These are phyloP conservation scores for Thalpophila matura DNA, from an alignment of 2,888 invertebrate species.

Conservation along the genomic window DNA sequence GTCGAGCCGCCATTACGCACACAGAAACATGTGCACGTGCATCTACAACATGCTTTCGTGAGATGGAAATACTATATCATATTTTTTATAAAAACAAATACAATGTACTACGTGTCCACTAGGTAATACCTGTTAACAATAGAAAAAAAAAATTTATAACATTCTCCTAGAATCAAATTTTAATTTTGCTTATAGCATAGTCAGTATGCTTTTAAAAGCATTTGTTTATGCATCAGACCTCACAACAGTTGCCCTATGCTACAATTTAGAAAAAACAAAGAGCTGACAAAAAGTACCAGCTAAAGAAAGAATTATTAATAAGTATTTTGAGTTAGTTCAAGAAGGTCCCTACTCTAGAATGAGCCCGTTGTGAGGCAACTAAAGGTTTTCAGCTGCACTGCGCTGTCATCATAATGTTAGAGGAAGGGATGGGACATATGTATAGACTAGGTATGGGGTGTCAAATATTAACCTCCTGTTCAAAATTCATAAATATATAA, in stretches of 20 bases:
- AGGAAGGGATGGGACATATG: neutral
- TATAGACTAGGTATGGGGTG: neutral
- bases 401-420: slow-evolving; percentile 80
- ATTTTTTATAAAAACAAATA: too few species aligned
- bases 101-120: too few species aligned
- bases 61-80: too few species aligned
- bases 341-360: slow-evolving; percentile 72
- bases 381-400: slow-evolving; percentile 88
- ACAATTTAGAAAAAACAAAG: slow-evolving; percentile 69
- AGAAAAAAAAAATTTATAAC: neutral
- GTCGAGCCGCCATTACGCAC: too few species aligned
- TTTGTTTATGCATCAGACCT: slow-evolving; percentile 79
- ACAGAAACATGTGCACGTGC: too few species aligned
- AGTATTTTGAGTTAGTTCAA: slow-evolving; percentile 48
- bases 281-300: slow-evolving; percentile 28
- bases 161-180: neutral
- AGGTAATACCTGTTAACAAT: slow-evolving; percentile 39
- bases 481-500: too few species aligned
- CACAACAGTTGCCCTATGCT: slow-evolving; percentile 83
- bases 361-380: slow-evolving; percentile 78
- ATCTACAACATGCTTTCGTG: too few species aligned
- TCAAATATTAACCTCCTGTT: neutral
- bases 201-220: slow-evolving; percentile 78
- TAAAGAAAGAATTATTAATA: neutral
- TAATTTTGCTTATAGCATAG: neutral